Base-by-base conservation (phyloP, 2,888 invertebrate genomes). In the Frankliniella intonsa region DNA sequence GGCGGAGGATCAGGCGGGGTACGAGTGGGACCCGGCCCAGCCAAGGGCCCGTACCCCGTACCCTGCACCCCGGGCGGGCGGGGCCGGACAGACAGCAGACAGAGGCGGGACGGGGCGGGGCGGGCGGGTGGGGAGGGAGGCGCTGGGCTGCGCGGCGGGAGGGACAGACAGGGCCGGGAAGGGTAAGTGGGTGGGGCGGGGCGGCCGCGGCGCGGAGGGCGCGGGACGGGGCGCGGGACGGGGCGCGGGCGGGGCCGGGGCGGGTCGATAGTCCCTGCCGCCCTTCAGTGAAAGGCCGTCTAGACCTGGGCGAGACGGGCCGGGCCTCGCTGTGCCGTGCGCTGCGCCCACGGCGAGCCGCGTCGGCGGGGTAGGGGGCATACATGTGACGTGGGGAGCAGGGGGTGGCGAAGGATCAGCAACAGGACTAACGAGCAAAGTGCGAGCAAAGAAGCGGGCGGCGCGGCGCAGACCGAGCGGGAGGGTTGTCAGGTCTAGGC, bases 221-320 rank as follows among this genome's bases (percentile, higher is more conserved):
- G 22, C 69, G 22, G 69, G 55, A 17, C 14, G 17, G 17, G 12
- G 17, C 11, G 55, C n/a, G n/a, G 55, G 69, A 11, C n/a, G 25
- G 10, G 25, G 25, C n/a, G 69, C 3, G 3, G 55, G 22, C 17
- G 69, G 69, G n/a, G 22, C 69, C 11, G 22, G 69, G 69, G 11
- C 25, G 22, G 69, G 69, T 76, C 69, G 69, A 76, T 76, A 76
- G 12, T 22, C 69, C 69, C 25, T 25, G 12, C 69, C 69, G 12
- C 69, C 10, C 69, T 38, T 38, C 62, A 62, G 14, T n/a, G 62
- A 76, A 12, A 22, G 22, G 69, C 69, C 25, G 69, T 76, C 69
- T 76, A 76, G 69, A 76, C 69, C 69, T 76, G 69, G 69, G 69
- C 69, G 69, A 76, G 69, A 76, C 69, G 69, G 69, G 69, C 69